phyloP scores from a whole-genome alignment of 2,797 vertebrate genomes.

The Aulostomus chinensis region DNA sequence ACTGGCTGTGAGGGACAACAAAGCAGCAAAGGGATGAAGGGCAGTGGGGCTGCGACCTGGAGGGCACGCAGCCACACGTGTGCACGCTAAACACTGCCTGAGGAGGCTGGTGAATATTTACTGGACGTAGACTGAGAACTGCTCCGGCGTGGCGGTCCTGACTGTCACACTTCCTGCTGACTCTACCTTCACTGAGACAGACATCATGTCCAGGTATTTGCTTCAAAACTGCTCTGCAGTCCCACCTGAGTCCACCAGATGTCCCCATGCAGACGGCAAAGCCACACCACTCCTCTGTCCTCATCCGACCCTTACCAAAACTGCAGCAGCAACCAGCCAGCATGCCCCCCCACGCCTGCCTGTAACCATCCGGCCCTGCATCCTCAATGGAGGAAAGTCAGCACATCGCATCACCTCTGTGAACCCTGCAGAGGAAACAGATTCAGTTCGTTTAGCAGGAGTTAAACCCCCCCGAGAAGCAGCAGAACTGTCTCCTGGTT shows the following conservation, averaged over 20 bases:
- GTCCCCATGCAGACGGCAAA: constrained; percentile 71
- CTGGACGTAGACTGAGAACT: too few relatives aligned
- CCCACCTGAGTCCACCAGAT: constrained; percentile 60
- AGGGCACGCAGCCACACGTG: too few relatives aligned
- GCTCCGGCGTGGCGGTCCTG: too few relatives aligned
- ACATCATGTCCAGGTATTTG: not conserved
- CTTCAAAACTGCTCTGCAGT: constrained; percentile 43
- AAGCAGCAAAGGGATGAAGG: too few relatives aligned
- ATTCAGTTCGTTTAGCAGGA: constrained; percentile 34
- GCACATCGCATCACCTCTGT: constrained; percentile 11
- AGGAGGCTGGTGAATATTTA: not conserved
- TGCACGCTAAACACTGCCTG: too few relatives aligned
- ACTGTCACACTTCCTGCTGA: too few relatives aligned
- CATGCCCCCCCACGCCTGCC: constrained; percentile 5
- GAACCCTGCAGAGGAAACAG: constrained; percentile 33
- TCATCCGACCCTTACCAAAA: constrained; percentile 64
- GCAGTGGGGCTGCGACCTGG: too few relatives aligned
- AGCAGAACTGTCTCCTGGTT: constrained; percentile 21
- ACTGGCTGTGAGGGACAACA: constrained; percentile 41
- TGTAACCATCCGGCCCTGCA: constrained; percentile 24
- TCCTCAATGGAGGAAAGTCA: constrained; percentile 6
- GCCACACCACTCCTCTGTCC: constrained; percentile 59
- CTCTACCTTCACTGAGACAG: too few relatives aligned
- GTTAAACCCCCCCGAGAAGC: constrained; percentile 43
- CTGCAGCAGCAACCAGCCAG: constrained; percentile 34